A percentile compares a stretch with the other conserved stretches of the same genome.
Evolutionary conservation across 1,140 invertebrate genomes (phyloP).

Genomic region (Aphelenchoides avenae): DNA sequence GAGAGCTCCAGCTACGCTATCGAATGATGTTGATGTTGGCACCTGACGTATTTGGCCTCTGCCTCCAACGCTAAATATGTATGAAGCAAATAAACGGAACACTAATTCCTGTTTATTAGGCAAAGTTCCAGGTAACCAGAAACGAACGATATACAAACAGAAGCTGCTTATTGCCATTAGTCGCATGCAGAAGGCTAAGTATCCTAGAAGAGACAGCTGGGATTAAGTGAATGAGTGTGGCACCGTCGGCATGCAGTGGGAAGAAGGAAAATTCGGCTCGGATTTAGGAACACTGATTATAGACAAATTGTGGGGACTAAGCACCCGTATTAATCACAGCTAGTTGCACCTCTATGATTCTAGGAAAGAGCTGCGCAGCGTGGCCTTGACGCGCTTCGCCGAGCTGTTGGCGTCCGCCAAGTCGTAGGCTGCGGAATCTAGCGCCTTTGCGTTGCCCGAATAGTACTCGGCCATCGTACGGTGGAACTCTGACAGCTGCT

Average conservation of each 20-base stretch:
- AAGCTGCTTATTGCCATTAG: background rate
- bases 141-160: background rate
- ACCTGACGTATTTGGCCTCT: background rate
- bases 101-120: background rate
- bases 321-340: too few relatives aligned
- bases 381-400: too few relatives aligned
- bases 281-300: background rate
- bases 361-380: too few relatives aligned
- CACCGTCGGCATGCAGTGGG: too few relatives aligned
- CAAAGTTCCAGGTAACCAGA: background rate
- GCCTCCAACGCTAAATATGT: background rate
- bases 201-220: background rate
- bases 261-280: constrained; percentile 13
- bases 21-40: constrained; percentile 81
- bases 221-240: too few relatives aligned
- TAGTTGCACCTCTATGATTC: too few relatives aligned
- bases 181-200: constrained; percentile 14
- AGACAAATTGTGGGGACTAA: constrained; percentile 16
- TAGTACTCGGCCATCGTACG: constrained; percentile 1
- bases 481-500: constrained; percentile 17
- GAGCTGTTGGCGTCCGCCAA: too few relatives aligned
- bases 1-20: constrained; percentile 96
- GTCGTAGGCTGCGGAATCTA: too few relatives aligned
- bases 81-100: background rate
- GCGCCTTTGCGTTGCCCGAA: constrained; percentile 17